A percentile compares a stretch with the other conserved stretches of the same genome.
Conservation (phyloP, 2,888 invertebrate species). For the Platycheirus rosarum region DNA sequence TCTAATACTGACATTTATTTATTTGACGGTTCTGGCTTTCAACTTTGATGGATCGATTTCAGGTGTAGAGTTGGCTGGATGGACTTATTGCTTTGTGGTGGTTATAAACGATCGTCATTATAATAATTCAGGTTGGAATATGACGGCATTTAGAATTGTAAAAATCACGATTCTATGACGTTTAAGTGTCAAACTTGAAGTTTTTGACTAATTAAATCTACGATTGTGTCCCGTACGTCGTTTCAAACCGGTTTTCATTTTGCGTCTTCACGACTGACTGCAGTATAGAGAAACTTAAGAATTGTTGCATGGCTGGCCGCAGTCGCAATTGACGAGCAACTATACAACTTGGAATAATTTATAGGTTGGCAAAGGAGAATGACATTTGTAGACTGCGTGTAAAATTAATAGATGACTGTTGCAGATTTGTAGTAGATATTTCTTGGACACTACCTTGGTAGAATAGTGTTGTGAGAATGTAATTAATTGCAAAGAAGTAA, state of each 20-base stretch:
- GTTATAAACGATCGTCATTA: slow-evolving; percentile 61
- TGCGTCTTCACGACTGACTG: slow-evolving; percentile 8
- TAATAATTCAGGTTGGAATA: slow-evolving; percentile 41
- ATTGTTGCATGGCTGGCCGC: slow-evolving; percentile 40
- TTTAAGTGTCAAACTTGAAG: slow-evolving; percentile 56
- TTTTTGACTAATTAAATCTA: slow-evolving; percentile 60
- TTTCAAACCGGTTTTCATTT: slow-evolving; percentile 50
- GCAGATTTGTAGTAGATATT: slow-evolving; percentile 59
- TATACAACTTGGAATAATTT: slow-evolving; percentile 54
- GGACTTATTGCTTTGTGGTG: slow-evolving; percentile 38
- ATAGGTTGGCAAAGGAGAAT: slow-evolving; percentile 51
- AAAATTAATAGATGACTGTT: slow-evolving; percentile 68
- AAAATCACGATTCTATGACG: slow-evolving; percentile 42
- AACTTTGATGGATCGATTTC: slow-evolving; percentile 57
- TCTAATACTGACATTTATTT: slow-evolving; percentile 59
- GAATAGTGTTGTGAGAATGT: slow-evolving; percentile 49
- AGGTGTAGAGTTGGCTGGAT: slow-evolving; percentile 53
- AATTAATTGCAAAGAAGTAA: slow-evolving; percentile 55
- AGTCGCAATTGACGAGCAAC: slow-evolving; percentile 47
- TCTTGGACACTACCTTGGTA: slow-evolving; percentile 61
- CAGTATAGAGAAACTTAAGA: slow-evolving; percentile 32
- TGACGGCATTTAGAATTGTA: slow-evolving; percentile 43
- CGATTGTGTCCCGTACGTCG: slow-evolving; percentile 14
- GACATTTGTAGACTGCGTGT: slow-evolving; percentile 65
- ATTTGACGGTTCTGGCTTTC: slow-evolving; percentile 62